Conservation (phyloP, 2,797 vertebrate genomes). For the Amblyraja radiata region DNA sequence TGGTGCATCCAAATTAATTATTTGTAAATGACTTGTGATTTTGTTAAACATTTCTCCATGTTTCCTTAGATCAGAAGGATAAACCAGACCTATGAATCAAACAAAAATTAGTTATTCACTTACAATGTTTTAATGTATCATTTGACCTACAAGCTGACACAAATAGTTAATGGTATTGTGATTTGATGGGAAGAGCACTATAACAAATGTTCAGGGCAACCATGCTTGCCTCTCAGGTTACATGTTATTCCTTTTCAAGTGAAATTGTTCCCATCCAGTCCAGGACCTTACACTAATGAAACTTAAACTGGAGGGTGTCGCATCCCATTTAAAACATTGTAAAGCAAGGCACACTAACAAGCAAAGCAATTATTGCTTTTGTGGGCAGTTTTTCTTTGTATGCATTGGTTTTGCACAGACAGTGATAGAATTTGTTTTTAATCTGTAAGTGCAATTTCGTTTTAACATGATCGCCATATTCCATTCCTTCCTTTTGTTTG, state of each 20-base stretch:
- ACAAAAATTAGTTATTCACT: conserved; percentile 14
- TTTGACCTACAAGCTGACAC: conserved; percentile 21
- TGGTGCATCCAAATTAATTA: background rate
- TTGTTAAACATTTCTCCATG: background rate
- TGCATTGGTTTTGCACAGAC: background rate
- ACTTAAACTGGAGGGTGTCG: background rate
- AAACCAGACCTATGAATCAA: background rate
- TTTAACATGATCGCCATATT: background rate
- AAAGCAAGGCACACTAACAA: background rate
- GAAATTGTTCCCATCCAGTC: background rate
- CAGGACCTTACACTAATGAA: background rate
- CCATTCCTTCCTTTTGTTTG: background rate
- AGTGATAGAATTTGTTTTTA: background rate
- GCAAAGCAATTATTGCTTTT: background rate
- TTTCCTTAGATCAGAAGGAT: background rate
- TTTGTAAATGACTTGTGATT: conserved; percentile 1
- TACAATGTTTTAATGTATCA: background rate
- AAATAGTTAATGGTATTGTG: background rate
- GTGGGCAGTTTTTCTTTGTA: background rate
- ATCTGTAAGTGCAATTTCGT: background rate
- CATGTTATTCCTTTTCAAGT: conserved; percentile 2
- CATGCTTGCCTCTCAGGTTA: background rate
- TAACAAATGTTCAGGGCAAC: background rate
- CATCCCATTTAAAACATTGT: background rate
- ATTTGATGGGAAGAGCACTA: background rate